Evolutionary conservation across 1,140 invertebrate species (phyloP), one percentile per base, ranked within the genome.

Genomic region (Sarcophaga peregrina): DNA sequence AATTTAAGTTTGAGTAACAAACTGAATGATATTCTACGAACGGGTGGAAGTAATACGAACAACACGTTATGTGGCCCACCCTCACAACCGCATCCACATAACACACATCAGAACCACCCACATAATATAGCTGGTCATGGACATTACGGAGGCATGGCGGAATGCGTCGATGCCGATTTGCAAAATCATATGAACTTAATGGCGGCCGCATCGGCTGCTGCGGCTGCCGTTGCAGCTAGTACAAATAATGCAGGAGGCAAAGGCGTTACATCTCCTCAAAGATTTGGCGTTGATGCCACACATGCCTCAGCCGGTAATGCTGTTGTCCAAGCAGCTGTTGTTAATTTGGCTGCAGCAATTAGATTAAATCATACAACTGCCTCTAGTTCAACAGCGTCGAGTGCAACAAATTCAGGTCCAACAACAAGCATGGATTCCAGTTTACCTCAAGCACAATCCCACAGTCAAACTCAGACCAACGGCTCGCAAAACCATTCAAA

Each of bases 301-400:
- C 86, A 82, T 80, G 91, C 91, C 0, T 93, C 92, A 0, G 50
- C 50, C 13, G 50, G 50, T 10, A 52, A 13, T 52, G 50, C 50
- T 10, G 50, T 13, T 13, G 94, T 95, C 13, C 94, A 95, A 86
- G 94, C 94, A 2, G 93, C 94, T 17, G 95, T 96, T 52, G 95
- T 95, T 8, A 96, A 95, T 83, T 89, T 96, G 75, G 95, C 95
- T 0, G 94, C 94, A 37, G 95, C 95, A 1, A 96, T 96, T 95
- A 92, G 95, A 84, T 94, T 96, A 91, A 93, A 93, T 81, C 87
- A 86, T 83, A 80, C 58, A 10, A 2, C 25, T 37, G 25, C 25
- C 25, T 37, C 25, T 37, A 37, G 25, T 37, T 37, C 25, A 37
- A 37, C 25, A 37, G 50, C 13, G 25, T 52, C 50, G 9, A 5